phyloP scores from a whole-genome alignment of 2,113 vertebrate genomes.

The Electrona antarctica region DNA sequence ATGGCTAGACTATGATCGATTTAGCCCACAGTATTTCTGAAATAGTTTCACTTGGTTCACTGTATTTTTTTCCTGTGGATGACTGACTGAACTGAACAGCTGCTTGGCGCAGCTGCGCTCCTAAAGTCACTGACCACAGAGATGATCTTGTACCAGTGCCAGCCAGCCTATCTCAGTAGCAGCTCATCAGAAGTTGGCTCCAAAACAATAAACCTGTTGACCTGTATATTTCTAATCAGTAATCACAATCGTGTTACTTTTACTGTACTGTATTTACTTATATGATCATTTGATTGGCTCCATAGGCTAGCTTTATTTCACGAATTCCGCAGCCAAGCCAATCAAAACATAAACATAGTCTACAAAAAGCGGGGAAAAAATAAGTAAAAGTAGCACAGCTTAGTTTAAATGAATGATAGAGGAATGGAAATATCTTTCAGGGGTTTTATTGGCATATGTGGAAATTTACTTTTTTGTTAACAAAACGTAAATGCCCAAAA shows the following conservation, averaged over 20 bases:
- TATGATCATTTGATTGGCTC: not conserved
- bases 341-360: not conserved
- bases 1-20: not conserved
- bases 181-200: conserved; percentile 44
- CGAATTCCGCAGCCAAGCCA: not conserved
- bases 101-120: conserved; percentile 66
- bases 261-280: not conserved
- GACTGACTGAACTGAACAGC: conserved; percentile 66
- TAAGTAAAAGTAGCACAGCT: not conserved
- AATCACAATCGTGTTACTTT: not conserved
- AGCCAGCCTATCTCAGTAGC: conserved; percentile 51
- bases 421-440: too few species aligned
- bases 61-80: too few species aligned
- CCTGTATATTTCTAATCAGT: not conserved
- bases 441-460: too few species aligned
- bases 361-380: too few species aligned
- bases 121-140: conserved; percentile 55
- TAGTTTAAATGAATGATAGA: too few species aligned
- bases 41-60: too few species aligned
- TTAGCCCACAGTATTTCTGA: not conserved
- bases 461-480: too few species aligned
- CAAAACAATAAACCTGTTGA: conserved; percentile 25
- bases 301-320: not conserved
- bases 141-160: conserved; percentile 29
- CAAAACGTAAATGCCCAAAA: too few species aligned